phyloP scores from a whole-genome alignment of 2,113 vertebrate genomes.

The Ictalurus punctatus region DNA sequence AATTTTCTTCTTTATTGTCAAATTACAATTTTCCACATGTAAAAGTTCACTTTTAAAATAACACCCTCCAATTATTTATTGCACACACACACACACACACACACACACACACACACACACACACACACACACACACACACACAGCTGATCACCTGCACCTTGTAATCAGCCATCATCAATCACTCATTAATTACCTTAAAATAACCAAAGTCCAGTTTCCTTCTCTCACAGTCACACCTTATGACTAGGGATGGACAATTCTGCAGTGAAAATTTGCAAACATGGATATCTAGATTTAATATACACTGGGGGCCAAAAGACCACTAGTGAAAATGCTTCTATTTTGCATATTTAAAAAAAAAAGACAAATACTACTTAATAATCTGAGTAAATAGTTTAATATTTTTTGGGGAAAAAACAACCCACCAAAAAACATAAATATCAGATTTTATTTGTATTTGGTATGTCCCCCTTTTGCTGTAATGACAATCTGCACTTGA shows the following conservation, averaged over 20 bases:
- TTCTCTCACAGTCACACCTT: no score
- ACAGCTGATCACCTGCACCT: not conserved
- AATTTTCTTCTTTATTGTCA: not conserved
- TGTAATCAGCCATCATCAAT: not conserved
- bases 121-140: not conserved
- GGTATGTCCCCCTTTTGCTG: not conserved
- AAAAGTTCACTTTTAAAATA: not conserved
- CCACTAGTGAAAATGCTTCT: not conserved
- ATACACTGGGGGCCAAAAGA: not conserved
- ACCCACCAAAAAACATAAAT: not conserved
- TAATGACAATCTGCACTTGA: not conserved
- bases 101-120: no score
- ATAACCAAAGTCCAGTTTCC: not conserved
- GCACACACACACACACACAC: not conserved
- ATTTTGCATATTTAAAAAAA: not conserved
- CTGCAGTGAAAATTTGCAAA: not conserved
- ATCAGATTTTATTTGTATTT: not conserved
- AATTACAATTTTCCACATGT: not conserved
- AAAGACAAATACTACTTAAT: not conserved
- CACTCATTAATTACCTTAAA: not conserved
- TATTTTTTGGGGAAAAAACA: not conserved
- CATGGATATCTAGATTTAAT: not conserved
- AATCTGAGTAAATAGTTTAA: not conserved
- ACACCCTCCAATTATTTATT: not conserved
- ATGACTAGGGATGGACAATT: not conserved